Evolutionary conservation across 2,797 vertebrate genomes (phyloP), one percentile per base, ranked within the genome.

Genomic region (Lepus townsendii): DNA sequence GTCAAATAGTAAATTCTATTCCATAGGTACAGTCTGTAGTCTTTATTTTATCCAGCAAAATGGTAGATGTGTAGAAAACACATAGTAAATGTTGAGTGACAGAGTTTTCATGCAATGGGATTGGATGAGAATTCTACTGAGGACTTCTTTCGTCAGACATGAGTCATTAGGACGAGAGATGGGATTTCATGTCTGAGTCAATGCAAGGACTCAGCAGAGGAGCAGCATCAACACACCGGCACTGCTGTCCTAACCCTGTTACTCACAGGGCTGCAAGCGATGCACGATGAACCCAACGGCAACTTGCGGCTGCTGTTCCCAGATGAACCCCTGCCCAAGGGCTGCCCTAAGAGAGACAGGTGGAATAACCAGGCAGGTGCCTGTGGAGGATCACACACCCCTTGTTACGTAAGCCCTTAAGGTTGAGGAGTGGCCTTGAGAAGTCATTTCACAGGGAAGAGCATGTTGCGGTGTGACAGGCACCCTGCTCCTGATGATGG

Each of bases 301-400:
- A 38, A n/a, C 50, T 30, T 35, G 13, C 17, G 42, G 11, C 20
- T 52, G 3, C 78, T 9, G 0, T 52, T 42, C 60, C 69, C 20
- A 13, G 60, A 27, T 5, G n/a, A 73, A 6, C 16, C 52, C 2
- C 5, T 26, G 4, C n/a, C 13, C 4, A 0, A 27, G 38, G 7
- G 20, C 27, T 54, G 35, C 65, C 42, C 32, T 32, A 54, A 22
- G 88, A 84, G 66, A 24, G 38, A n/a, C 30, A 68, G 57, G 9
- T n/a, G 5, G 22, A 42, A 69, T 17, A 27, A 32, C 30, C n/a
- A 9, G 0, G 7, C 8, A 13, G 7, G 5, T 24, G 20, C 12
- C 8, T 4, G 0, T 6, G 52, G 30, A 26, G 2, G 16, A 4
- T n/a, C 54, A 52, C 22, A 79, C 13, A 12, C 32, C 32, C 73